Conservation (phyloP, 1,140 invertebrate species). For the Zophobas morio region DNA sequence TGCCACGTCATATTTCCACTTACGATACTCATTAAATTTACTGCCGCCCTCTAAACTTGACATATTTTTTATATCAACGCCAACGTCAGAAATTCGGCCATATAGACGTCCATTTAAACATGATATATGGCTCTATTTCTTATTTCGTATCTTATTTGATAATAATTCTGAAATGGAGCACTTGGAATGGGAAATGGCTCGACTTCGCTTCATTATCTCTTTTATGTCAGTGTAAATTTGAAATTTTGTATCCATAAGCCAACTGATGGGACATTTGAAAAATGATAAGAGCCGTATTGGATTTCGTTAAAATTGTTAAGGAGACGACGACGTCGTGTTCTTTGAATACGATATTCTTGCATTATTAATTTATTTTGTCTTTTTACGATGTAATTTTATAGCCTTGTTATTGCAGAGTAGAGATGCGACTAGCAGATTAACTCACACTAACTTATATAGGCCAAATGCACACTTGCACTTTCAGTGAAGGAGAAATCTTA, state of each 20-base stretch:
- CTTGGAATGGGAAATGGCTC: slow-evolving; percentile 26
- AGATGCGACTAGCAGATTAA: slow-evolving; percentile 45
- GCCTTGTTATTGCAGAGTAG: slow-evolving; percentile 43
- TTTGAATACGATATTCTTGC: slow-evolving; percentile 42
- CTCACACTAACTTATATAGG: slow-evolving; percentile 4
- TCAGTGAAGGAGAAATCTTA: slow-evolving; percentile 2
- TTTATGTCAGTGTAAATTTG: slow-evolving; percentile 48
- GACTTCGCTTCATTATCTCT: slow-evolving; percentile 40
- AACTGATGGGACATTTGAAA: slow-evolving; percentile 46
- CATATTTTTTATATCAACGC: slow-evolving; percentile 41
- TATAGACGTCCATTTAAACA: slow-evolving; percentile 25
- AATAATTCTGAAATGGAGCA: slow-evolving; percentile 35
- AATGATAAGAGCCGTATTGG: slow-evolving; percentile 44
- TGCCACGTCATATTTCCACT: slow-evolving; percentile 40
- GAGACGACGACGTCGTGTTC: slow-evolving; percentile 17
- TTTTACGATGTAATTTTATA: slow-evolving; percentile 49
- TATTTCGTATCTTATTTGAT: slow-evolving; percentile 43
- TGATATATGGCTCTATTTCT: slow-evolving; percentile 42
- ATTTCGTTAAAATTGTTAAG: slow-evolving; percentile 45
- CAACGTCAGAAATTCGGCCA: slow-evolving; percentile 31
- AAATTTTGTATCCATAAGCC: slow-evolving; percentile 31
- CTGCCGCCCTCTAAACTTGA: slow-evolving; percentile 43
- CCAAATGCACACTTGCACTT: slow-evolving; percentile 30
- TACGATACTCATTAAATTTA: slow-evolving; percentile 46
- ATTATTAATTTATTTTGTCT: slow-evolving; percentile 45